Conservation (phyloP, 2,797 vertebrate species). For the Cyprinella venusta region DNA sequence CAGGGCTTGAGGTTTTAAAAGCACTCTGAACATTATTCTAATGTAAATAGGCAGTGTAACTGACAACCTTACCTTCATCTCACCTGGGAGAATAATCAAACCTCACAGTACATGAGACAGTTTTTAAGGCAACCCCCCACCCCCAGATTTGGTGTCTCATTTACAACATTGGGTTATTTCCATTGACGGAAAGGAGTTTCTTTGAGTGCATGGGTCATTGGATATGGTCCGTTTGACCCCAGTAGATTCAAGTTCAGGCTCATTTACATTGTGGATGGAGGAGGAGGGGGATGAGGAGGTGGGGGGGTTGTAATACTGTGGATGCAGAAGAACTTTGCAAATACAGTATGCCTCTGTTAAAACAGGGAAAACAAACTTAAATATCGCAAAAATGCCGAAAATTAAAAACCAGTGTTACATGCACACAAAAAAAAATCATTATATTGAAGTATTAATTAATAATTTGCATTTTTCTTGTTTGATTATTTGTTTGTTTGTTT, state of each 20-base stretch:
- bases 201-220: constrained; percentile 62
- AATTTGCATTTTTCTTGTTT: no score
- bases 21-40: constrained; percentile 26
- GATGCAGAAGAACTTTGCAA: constrained; percentile 63
- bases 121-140: constrained; percentile 26
- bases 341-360: constrained; percentile 59
- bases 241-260: constrained; percentile 58
- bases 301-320: not conserved
- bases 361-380: constrained; percentile 1
- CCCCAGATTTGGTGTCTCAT: constrained; percentile 44
- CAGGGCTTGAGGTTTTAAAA: constrained; percentile 4
- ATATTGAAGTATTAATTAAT: no score
- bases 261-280: constrained; percentile 57
- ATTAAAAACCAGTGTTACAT: not conserved
- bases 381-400: not conserved
- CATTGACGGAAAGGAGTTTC: constrained; percentile 46
- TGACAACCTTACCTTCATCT: constrained; percentile 27
- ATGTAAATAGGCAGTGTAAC: constrained; percentile 49
- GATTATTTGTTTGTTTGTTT: no score
- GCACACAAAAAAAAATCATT: not conserved
- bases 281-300: not conserved
- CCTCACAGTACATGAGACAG: constrained; percentile 17
- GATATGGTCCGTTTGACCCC: constrained; percentile 65
- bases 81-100: constrained; percentile 25
- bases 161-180: constrained; percentile 56